Base-by-base conservation (phyloP, 2,797 vertebrate genomes). In the Gobio occitaniae region DNA sequence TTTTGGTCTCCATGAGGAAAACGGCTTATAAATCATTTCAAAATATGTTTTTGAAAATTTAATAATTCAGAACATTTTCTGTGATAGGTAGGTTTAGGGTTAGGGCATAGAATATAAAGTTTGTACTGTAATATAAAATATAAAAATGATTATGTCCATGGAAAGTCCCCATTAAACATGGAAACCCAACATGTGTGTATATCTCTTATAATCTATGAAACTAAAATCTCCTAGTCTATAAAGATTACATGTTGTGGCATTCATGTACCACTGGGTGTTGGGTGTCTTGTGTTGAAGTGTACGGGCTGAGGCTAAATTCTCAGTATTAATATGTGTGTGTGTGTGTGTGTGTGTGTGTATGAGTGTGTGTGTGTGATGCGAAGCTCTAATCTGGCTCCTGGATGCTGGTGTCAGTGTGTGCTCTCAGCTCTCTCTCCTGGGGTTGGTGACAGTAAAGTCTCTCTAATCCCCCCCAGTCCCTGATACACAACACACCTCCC, bases 391-490 rank as follows among this genome's bases (percentile, higher is more conserved):
- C 95, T 96, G 95, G 92, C 95, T 95, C 94, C 93, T 93, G 95
- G 95, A 95, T 91, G 91, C 95, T 85, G 92, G 95, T 94, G 91
- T 95, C 92, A 91, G 92, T 95, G 93, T 92, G 94, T 93, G 92
- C 94, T 96, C 96, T 96, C 94, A 93, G 95, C 92, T 90, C 94
- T 93, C 93, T 95, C 96, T 96, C 96, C 93, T 92, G 93, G 96
- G 80, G 93, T 96, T 95, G 90, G 95, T 96, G 96, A 95, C 92
- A 95, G 96, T 96, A 96, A 97, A 97, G 96, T 97, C 96, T 92
- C 91, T 95, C 96, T 97, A 97, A 98, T 97, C 96, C 96, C 96
- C 94, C 96, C 96, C 95, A 93, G 96, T 95, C 95, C 93, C 78
- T 72, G 88, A 89, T 86, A 84, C 79, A 86, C 95, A 96, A 95